phyloP scores from a whole-genome alignment of 2,888 invertebrate species.

The Diploptera punctata region DNA sequence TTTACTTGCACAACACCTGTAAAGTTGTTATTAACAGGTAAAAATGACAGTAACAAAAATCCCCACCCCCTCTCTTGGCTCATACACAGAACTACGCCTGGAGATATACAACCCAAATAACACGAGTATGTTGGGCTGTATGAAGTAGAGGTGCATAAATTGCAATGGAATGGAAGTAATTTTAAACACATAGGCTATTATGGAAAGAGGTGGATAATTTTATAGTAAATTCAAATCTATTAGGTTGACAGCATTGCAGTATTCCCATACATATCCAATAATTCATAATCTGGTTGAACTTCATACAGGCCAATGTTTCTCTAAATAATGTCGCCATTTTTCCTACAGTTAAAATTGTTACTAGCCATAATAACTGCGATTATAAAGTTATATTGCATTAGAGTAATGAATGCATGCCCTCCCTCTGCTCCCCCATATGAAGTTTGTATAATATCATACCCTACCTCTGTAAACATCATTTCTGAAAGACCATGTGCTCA shows the following conservation, averaged over 20 bases:
- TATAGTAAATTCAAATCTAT: conserved; percentile 8
- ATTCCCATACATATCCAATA: not conserved
- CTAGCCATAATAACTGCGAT: not conserved
- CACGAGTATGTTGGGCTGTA: not conserved
- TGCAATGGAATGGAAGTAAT: not conserved
- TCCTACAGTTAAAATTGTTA: conserved; percentile 7
- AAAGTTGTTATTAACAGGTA: too few species aligned
- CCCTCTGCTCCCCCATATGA: not conserved
- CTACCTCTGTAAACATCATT: not conserved
- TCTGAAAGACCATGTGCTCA: too few species aligned
- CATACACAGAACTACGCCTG: too few species aligned
- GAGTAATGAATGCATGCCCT: not conserved
- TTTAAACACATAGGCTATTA: conserved; percentile 4
- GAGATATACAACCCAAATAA: not conserved
- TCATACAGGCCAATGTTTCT: conserved; percentile 1
- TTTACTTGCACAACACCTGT: too few species aligned
- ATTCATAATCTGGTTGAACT: conserved; percentile 2
- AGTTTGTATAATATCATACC: not conserved
- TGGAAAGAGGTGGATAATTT: conserved; percentile 8
- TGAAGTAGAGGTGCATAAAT: not conserved
- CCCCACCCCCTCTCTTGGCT: too few species aligned
- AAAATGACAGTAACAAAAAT: too few species aligned
- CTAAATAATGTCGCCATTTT: conserved; percentile 4
- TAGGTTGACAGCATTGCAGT: conserved; percentile 2
- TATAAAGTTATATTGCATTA: conserved; percentile 4